Evolutionary conservation across 2,797 vertebrate genomes (phyloP).

Genomic region (Enteromius radiatus): DNA sequence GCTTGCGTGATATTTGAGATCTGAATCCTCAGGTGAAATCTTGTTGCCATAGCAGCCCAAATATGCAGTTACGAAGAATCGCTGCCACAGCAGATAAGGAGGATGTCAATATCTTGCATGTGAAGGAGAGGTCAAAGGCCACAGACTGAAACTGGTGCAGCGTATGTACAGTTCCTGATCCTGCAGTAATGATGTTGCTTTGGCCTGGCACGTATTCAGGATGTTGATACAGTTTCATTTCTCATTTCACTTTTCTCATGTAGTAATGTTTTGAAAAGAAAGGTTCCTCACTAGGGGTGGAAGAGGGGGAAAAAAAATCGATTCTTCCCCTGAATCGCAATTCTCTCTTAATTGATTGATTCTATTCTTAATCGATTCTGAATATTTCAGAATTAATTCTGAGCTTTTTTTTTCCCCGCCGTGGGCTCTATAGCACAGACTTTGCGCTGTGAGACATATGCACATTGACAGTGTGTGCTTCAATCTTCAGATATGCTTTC

Average conservation of each 20-base stretch:
- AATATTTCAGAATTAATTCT: too few relatives aligned
- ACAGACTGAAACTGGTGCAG: neutral
- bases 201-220: constrained; percentile 3
- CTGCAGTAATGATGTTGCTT: neutral
- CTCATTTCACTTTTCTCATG: constrained; percentile 11
- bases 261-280: constrained; percentile 5
- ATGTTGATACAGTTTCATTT: constrained; percentile 18
- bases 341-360: too few relatives aligned
- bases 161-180: neutral
- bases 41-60: constrained; percentile 38
- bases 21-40: constrained; percentile 24
- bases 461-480: too few relatives aligned
- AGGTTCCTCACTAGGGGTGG: neutral
- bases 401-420: too few relatives aligned
- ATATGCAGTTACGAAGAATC: constrained; percentile 9
- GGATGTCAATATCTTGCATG: neutral
- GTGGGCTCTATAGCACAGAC: too few relatives aligned
- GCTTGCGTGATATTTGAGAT: constrained; percentile 11
- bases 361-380: too few relatives aligned
- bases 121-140: constrained; percentile 9
- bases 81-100: neutral
- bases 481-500: too few relatives aligned
- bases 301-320: too few relatives aligned
- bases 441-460: too few relatives aligned
- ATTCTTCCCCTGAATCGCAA: too few relatives aligned